A percentile compares a stretch with the other conserved stretches of the same genome.
Evolutionary conservation across 2,888 invertebrate genomes (phyloP).

Genomic region (Andricus curvator): DNA sequence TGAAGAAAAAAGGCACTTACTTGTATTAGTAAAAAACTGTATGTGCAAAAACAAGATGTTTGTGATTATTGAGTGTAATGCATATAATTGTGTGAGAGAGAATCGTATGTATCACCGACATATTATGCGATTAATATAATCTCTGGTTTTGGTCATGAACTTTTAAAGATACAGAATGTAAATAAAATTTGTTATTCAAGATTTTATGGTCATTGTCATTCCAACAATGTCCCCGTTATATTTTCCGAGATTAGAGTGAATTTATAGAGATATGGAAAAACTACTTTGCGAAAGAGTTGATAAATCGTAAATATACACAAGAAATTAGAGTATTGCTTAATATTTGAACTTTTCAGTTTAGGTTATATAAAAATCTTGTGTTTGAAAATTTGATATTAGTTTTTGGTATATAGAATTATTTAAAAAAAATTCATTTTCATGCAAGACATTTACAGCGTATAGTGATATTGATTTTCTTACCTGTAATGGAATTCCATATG

Average conservation of each 20-base stretch:
- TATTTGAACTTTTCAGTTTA: neutral
- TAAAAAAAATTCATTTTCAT: neutral
- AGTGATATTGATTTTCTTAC: neutral
- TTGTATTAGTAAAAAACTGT: slow-evolving; percentile 43
- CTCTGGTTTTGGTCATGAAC: slow-evolving; percentile 68
- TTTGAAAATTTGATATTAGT: neutral
- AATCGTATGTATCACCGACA: slow-evolving; percentile 31
- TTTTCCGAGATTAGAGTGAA: neutral
- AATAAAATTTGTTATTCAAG: slow-evolving; percentile 76
- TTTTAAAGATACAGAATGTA: slow-evolving; percentile 69
- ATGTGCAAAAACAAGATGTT: slow-evolving; percentile 40
- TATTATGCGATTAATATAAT: slow-evolving; percentile 32
- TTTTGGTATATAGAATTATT: neutral
- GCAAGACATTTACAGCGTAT: neutral
- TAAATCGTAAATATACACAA: too few relatives aligned
- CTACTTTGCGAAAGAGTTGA: too few relatives aligned
- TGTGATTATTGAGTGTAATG: slow-evolving; percentile 33
- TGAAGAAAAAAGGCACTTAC: slow-evolving; percentile 29
- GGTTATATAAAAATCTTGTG: neutral
- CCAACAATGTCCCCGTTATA: neutral
- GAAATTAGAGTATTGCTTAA: neutral
- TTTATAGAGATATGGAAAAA: too few relatives aligned
- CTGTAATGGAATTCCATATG: slow-evolving; percentile 3
- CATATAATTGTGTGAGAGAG: slow-evolving; percentile 13
- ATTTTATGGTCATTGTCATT: slow-evolving; percentile 48